Conservation (phyloP, 2,113 vertebrate genomes). For the Crocuta crocuta region DNA sequence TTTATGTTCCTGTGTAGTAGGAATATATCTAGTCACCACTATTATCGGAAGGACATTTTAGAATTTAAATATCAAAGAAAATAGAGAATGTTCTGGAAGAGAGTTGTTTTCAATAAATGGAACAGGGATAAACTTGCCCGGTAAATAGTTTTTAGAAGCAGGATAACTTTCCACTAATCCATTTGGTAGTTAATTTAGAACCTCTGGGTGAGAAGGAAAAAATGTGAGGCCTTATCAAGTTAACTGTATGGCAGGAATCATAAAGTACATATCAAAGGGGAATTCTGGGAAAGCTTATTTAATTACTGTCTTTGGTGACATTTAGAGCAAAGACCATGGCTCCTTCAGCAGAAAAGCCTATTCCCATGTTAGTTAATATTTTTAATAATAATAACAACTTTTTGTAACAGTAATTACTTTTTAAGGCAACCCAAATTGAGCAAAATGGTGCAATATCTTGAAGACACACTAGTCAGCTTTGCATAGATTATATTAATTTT, state of each 20-base stretch:
- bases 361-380: conserved; percentile 60
- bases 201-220: not conserved
- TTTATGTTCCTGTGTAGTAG: not conserved
- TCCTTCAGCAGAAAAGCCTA: conserved; percentile 56
- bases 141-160: conserved; percentile 12
- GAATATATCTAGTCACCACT: not conserved
- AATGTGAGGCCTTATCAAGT: not conserved
- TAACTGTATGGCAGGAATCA: conserved; percentile 14
- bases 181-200: not conserved
- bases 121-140: not conserved
- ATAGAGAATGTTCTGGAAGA: not conserved
- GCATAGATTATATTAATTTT: not conserved
- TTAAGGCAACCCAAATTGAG: conserved; percentile 14
- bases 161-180: not conserved
- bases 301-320: conserved; percentile 62
- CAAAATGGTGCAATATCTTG: conserved; percentile 33
- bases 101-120: not conserved
- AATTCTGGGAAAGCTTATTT: conserved; percentile 51
- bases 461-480: conserved; percentile 37
- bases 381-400: not conserved
- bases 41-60: not conserved
- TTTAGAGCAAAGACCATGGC: not conserved
- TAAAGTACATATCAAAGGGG: conserved; percentile 52
- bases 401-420: conserved; percentile 47
- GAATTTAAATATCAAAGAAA: conserved; percentile 52